These are phyloP conservation scores for Trachymyrmex cornetzi DNA, from an alignment of 1,140 invertebrate genomes.

Conservation along the genomic window DNA sequence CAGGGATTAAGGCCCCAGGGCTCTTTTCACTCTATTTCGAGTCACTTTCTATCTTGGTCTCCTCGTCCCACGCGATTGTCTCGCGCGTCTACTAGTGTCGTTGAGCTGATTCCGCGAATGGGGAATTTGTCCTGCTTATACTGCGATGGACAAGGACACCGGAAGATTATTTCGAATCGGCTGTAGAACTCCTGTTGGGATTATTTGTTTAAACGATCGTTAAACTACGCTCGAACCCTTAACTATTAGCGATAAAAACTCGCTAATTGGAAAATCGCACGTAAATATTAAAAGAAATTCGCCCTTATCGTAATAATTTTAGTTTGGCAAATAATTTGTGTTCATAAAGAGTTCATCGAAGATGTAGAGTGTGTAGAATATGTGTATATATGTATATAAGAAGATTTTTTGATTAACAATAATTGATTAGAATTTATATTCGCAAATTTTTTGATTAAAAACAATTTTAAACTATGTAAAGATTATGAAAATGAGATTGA, in stretches of 20 bases:
- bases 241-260: constrained; percentile 17
- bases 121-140: constrained; percentile 69
- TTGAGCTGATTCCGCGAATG: constrained; percentile 75
- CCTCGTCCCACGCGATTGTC: constrained; percentile 67
- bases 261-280: constrained; percentile 5
- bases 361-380: not conserved
- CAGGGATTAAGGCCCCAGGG: constrained; percentile 84
- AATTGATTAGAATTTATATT: not conserved
- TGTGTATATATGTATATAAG: not conserved
- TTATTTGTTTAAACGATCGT: constrained; percentile 54
- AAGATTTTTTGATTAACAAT: constrained; percentile 1
- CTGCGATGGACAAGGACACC: constrained; percentile 62
- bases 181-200: constrained; percentile 57
- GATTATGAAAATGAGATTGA: not conserved
- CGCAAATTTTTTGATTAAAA: not conserved
- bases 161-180: constrained; percentile 64
- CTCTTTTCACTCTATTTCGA: constrained; percentile 75
- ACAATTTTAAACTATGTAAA: not conserved
- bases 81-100: constrained; percentile 67
- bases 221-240: constrained; percentile 44
- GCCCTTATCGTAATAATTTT: constrained; percentile 16
- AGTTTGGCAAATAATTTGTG: constrained; percentile 26
- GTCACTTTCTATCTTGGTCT: constrained; percentile 62
- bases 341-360: not conserved
- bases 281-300: constrained; percentile 30